A percentile compares a stretch with the other conserved stretches of the same genome.
Evolutionary conservation across 2,888 invertebrate genomes (phyloP).

Genomic region (Acleris emargana): DNA sequence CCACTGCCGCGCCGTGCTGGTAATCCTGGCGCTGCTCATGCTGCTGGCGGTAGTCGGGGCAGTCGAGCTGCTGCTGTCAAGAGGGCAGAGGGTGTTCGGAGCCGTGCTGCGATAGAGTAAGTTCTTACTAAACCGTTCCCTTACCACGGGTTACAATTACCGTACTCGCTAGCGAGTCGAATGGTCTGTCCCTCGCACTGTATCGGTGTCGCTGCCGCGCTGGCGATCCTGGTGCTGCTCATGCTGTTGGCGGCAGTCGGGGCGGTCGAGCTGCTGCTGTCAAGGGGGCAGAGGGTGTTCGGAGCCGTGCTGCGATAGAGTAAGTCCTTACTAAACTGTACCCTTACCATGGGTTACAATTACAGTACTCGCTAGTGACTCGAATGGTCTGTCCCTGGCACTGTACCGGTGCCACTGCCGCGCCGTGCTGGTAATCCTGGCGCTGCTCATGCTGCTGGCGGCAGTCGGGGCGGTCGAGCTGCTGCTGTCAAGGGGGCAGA

Average conservation of each 20-base stretch:
- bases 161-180: too few relatives aligned
- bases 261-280: conserved; percentile 88
- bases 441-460: conserved; percentile 85
- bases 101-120: conserved; percentile 84
- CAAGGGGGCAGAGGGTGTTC: conserved; percentile 89
- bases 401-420: conserved; percentile 83
- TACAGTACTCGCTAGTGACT: too few relatives aligned
- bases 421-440: conserved; percentile 85
- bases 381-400: too few relatives aligned
- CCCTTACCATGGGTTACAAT: too few relatives aligned
- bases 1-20: conserved; percentile 85
- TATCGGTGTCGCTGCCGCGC: conserved; percentile 87
- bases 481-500: conserved; percentile 89
- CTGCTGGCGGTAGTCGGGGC: conserved; percentile 87
- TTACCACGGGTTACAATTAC: too few relatives aligned
- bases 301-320: too few relatives aligned
- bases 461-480: conserved; percentile 88
- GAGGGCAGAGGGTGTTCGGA: conserved; percentile 90
- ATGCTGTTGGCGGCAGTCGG: conserved; percentile 87
- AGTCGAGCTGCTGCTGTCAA: conserved; percentile 88
- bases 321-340: conserved; percentile 57
- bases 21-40: conserved; percentile 86
- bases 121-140: conserved; percentile 53
- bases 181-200: conserved; percentile 65
- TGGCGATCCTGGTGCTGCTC: conserved; percentile 85